Conservation (phyloP, 2,888 invertebrate genomes). For the Steinernema carpocapsae region DNA sequence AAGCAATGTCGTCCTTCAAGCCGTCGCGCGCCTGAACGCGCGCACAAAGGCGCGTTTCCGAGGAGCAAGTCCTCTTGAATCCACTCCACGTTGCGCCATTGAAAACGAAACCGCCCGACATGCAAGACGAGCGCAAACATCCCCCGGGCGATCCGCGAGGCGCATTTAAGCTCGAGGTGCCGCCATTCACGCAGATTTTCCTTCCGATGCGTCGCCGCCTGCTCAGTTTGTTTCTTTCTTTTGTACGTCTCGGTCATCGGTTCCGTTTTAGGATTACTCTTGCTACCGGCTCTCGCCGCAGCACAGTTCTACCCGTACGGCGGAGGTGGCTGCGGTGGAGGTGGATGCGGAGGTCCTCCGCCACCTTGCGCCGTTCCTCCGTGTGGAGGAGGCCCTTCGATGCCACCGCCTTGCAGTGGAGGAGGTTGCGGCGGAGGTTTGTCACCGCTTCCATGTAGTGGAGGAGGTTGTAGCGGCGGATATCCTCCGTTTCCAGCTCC, state of each 20-base stretch:
- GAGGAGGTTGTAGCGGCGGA: not conserved
- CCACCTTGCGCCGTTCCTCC: slow-evolving; percentile 18
- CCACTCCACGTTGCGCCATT: slow-evolving; percentile 32
- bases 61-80: slow-evolving; percentile 3
- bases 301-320: slow-evolving; percentile 20
- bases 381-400: slow-evolving; percentile 24
- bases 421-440: not conserved
- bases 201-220: slow-evolving; percentile 18
- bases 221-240: not conserved
- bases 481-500: not conserved
- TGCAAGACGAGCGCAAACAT: slow-evolving; percentile 4
- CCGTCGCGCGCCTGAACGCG: not conserved
- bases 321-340: slow-evolving; percentile 23
- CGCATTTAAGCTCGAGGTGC: not conserved
- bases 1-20: not conserved
- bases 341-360: slow-evolving; percentile 25
- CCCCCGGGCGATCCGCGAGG: slow-evolving; percentile 7
- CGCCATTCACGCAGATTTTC: not conserved
- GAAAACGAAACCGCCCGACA: slow-evolving; percentile 30
- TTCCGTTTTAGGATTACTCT: not conserved
- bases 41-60: slow-evolving; percentile 18
- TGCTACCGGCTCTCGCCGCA: not conserved
- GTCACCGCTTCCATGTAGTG: not conserved
- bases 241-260: not conserved
- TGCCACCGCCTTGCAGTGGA: slow-evolving; percentile 1